Percentiles rank a stretch among this genome's conserved stretches.
phyloP scores from a whole-genome alignment of 2,888 invertebrate species.

The Brachyopa scutellaris region DNA sequence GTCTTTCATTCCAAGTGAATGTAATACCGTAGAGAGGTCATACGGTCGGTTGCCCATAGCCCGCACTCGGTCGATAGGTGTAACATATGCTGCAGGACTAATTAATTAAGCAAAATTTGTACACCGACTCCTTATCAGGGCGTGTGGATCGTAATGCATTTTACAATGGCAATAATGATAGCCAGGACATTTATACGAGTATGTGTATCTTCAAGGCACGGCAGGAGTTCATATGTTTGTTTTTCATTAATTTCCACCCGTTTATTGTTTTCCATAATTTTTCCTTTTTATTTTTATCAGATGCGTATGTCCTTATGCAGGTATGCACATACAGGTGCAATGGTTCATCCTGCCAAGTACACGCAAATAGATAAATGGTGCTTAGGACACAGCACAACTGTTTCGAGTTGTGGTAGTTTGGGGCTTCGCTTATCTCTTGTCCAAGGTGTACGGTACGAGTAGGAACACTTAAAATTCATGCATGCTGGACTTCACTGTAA shows the following conservation, averaged over 20 bases:
- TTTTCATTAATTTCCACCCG: slow-evolving; percentile 59
- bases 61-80: slow-evolving; percentile 35
- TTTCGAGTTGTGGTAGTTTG: not conserved
- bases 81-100: slow-evolving; percentile 68
- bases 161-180: slow-evolving; percentile 46
- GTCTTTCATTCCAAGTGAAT: slow-evolving; percentile 20
- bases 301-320: slow-evolving; percentile 44
- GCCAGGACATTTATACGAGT: slow-evolving; percentile 11
- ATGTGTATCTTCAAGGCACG: slow-evolving; percentile 2
- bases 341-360: not conserved
- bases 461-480: slow-evolving; percentile 55
- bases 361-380: slow-evolving; percentile 44
- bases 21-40: slow-evolving; percentile 18
- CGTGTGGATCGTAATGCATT: slow-evolving; percentile 61
- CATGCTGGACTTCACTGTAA: slow-evolving; percentile 52
- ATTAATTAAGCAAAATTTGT: slow-evolving; percentile 67
- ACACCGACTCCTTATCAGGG: slow-evolving; percentile 56
- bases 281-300: not conserved
- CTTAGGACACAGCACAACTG: slow-evolving; percentile 43
- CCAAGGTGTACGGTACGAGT: slow-evolving; percentile 2
- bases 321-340: slow-evolving; percentile 56
- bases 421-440: slow-evolving; percentile 33
- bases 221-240: slow-evolving; percentile 33
- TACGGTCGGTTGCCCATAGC: slow-evolving; percentile 12
- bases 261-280: slow-evolving; percentile 43